Base-by-base conservation (phyloP, 2,797 vertebrate species). In the Sardinella longiceps region DNA sequence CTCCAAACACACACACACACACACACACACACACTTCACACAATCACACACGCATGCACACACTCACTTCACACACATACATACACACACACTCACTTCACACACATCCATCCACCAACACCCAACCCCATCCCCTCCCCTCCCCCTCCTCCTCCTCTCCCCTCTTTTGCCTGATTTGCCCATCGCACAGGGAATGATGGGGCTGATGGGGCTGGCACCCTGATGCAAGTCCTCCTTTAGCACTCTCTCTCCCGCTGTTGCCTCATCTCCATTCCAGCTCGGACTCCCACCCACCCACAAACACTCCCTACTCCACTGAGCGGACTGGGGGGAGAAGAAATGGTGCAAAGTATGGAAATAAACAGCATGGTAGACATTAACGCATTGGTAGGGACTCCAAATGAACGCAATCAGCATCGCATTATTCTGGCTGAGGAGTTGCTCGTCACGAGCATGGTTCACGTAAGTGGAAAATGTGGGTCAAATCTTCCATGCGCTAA, bases 401-500 rank as follows among this genome's bases (percentile, higher is more conserved):
- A 77, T 77, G 70, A 80, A 85, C 84, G 80, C 33, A 84, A 53
- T 86, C 51, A 50, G n/a, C 83, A 81, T 83, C 37, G 80, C 84
- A 84, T 85, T 84, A 83, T 63, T 89, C 84, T 86, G 84, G 70
- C 83, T 77, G 70, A 43, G 18, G 87, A 81, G 87, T 81, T 87
- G 83, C 85, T 89, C 86, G 86, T 87, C 89, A 86, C 87, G 84
- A 87, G 86, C 39, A 18, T 11, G 14, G 33, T 77, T n/a, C 70
- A 9, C 37, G 33, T 43, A 39, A 77, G 70, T 77, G 39, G 70
- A 77, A 77, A 51, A 46, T 84, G 12, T 81, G 84, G 84, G 81
- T 56, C 83, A 82, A 82, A 84, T 88, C 14, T 87, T 89, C 87
- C 30, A 80, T 83, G 53, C 82, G 81, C 84, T 39, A 80, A 85